phyloP scores from a whole-genome alignment of 2,888 invertebrate species.

The Andrena minutula region DNA sequence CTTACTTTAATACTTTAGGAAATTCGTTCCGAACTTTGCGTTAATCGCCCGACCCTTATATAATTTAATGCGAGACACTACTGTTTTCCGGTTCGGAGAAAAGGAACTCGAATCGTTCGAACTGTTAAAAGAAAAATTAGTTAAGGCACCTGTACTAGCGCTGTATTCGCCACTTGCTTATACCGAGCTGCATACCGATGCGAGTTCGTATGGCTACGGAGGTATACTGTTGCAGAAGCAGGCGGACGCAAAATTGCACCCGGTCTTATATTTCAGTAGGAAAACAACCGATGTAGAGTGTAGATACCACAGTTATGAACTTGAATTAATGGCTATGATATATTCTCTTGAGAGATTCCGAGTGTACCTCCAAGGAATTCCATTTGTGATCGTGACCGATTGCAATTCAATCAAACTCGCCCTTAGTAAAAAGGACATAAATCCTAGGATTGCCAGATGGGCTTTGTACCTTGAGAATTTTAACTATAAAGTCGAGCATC shows the following conservation, averaged over 20 bases:
- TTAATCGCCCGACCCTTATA: background rate
- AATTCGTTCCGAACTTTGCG: background rate
- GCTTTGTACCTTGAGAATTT: background rate
- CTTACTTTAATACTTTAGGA: background rate
- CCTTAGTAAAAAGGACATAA: background rate
- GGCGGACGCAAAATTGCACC: no score
- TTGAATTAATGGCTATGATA: background rate
- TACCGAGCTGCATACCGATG: no score
- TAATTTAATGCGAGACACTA: background rate
- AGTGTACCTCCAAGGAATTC: background rate
- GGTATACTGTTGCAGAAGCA: no score
- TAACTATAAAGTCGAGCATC: background rate
- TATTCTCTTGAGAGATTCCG: background rate
- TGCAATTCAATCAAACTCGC: background rate
- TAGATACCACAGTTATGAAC: background rate
- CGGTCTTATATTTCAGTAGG: background rate
- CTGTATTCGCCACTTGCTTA: background rate
- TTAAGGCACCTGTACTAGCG: background rate
- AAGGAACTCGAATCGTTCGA: no score
- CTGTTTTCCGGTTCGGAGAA: background rate
- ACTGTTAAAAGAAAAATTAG: background rate
- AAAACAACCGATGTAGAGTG: background rate
- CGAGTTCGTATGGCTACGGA: no score
- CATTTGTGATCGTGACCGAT: background rate
- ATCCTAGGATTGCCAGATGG: background rate